Conservation (phyloP, 1,140 invertebrate genomes). For the Neodiprion fabricii region DNA sequence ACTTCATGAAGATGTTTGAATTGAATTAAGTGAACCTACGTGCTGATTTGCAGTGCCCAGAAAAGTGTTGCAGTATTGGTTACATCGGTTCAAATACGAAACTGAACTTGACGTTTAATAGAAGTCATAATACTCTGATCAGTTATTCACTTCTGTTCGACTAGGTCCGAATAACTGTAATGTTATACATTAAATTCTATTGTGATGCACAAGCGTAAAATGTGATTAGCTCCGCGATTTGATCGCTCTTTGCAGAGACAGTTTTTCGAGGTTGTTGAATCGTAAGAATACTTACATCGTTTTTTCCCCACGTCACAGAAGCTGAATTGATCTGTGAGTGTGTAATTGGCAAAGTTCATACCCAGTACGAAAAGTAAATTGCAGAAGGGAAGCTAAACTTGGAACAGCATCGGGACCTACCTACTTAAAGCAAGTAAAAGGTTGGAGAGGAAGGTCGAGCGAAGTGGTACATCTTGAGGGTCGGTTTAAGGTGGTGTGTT, state of each 20-base stretch:
- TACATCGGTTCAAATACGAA: neutral
- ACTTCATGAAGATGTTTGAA: neutral
- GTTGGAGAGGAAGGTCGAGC: neutral
- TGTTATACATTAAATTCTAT: neutral
- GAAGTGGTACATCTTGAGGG: slow-evolving; percentile 32
- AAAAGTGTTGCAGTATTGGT: neutral
- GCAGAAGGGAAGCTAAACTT: neutral
- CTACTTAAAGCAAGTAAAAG: neutral
- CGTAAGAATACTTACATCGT: too few relatives aligned
- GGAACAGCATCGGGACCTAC: neutral
- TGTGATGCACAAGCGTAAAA: neutral
- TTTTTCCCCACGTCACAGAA: too few relatives aligned
- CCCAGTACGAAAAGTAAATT: neutral
- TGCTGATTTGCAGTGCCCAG: neutral
- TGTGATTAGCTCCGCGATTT: neutral
- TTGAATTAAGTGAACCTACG: neutral
- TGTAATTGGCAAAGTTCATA: too few relatives aligned
- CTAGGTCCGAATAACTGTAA: neutral
- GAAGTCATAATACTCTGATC: neutral
- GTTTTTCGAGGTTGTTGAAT: too few relatives aligned
- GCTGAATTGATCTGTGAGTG: too few relatives aligned
- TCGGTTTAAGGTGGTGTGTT: slow-evolving; percentile 50
- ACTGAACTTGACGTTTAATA: neutral
- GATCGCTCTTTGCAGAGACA: too few relatives aligned
- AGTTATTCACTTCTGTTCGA: neutral